Evolutionary conservation across 2,113 vertebrate genomes (phyloP).

Genomic region (Recurvirostra avosetta): DNA sequence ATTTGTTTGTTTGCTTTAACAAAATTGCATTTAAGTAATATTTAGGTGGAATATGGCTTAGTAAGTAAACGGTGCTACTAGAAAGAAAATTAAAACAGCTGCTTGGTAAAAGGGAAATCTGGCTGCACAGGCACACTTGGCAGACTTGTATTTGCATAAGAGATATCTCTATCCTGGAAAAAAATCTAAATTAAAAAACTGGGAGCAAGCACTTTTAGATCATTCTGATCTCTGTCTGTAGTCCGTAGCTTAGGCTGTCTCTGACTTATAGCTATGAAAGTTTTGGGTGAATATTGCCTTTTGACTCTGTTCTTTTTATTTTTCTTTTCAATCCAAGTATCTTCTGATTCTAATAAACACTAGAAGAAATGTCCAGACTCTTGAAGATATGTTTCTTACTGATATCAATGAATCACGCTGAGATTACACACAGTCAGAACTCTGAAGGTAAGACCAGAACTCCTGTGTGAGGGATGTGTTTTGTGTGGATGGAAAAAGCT

Average conservation of each 20-base stretch:
- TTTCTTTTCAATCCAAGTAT: neutral
- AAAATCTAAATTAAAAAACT: neutral
- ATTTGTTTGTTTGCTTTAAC: neutral
- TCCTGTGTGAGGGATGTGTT: neutral
- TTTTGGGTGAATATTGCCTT: slow-evolving; percentile 10
- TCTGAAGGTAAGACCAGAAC: slow-evolving; percentile 68
- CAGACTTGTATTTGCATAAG: neutral
- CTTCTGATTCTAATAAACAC: slow-evolving; percentile 4
- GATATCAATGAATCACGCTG: slow-evolving; percentile 33
- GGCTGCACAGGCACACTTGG: neutral
- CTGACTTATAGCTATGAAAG: neutral
- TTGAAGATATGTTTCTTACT: slow-evolving; percentile 30
- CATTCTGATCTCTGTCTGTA: neutral
- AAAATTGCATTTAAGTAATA: neutral
- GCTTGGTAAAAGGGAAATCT: neutral
- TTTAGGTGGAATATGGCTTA: neutral
- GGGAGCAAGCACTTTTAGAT: neutral
- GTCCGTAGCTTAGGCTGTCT: neutral
- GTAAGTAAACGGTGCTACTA: neutral
- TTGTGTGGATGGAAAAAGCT: neutral
- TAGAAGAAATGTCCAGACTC: slow-evolving; percentile 54
- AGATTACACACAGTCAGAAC: neutral
- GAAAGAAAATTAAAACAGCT: neutral
- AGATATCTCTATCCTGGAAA: neutral
- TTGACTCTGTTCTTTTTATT: slow-evolving; percentile 20